Evolutionary conservation across 2,797 vertebrate species (phyloP), one percentile per base, ranked within the genome.

Genomic region (Coregonus suidteri): DNA sequence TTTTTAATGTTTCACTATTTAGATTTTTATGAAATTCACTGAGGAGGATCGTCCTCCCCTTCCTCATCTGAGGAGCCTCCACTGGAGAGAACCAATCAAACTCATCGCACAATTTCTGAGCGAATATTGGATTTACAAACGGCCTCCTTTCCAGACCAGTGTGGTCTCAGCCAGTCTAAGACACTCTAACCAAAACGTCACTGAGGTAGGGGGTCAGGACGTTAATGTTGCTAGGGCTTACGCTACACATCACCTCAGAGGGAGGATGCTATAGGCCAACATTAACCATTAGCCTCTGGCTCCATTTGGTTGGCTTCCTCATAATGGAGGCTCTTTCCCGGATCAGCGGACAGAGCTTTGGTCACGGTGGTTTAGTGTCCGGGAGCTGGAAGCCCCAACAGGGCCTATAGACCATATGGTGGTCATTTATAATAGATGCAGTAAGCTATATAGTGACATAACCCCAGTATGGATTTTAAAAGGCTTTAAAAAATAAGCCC

Each of bases 361-460:
- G 9, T 64, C 59, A 64, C 59, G 16, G 20, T 20, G 59, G 59
- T 64, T 7, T 25, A 30, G n/a, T 25, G 59, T 64, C 59, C 20
- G 25, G 59, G 2, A 9, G 7, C 59, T 64, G 20, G 59, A 64
- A 64, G 25, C 20, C 59, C 20, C 20, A 20, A 64, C n/a, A 64
- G 7, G 25, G 7, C 59, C 59, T 64, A 13, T 64, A 64, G 85
- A 82, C 83, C 85, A 66, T 80, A 80, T 82, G 90, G 90, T 90
- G 89, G 80, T 88, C 88, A 90, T 92, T 68, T 82, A 91, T 93
- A 89, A 93, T 88, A 86, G 69, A 91, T 91, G 66, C 73, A 87
- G 71, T 30, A 9, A 31, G 20, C 20, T 31, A 34, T 67, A 31
- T 9, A 83, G 76, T 75, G 84, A 79, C 81, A 66, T 64, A 64